phyloP scores from a whole-genome alignment of 2,888 invertebrate species.

The Heliconius cydno region DNA sequence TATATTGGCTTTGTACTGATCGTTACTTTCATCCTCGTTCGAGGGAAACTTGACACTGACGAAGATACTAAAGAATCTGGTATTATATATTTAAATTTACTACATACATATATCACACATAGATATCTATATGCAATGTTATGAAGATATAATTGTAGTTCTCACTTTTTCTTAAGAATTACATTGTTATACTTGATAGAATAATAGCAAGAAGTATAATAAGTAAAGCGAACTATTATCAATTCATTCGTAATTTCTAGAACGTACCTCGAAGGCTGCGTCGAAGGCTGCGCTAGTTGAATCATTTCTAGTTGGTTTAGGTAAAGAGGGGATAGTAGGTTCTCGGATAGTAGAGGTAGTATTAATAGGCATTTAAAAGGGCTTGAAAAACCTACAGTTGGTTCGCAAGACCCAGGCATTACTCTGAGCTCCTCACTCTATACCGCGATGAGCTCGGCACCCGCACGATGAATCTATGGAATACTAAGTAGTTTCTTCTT shows the following conservation, averaged over 20 bases:
- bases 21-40: constrained; percentile 39
- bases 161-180: not conserved
- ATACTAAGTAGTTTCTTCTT: too few relatives aligned
- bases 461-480: too few relatives aligned
- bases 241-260: not conserved
- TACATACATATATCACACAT: not conserved
- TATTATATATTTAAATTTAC: constrained; percentile 17
- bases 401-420: too few relatives aligned
- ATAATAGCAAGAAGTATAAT: not conserved
- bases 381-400: not conserved
- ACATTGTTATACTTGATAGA: not conserved
- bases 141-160: not conserved
- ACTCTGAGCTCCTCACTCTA: too few relatives aligned
- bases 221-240: too few relatives aligned
- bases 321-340: too few relatives aligned
- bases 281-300: not conserved
- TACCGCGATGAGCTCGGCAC: too few relatives aligned
- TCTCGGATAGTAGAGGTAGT: not conserved
- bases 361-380: not conserved
- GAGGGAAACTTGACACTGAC: constrained; percentile 52
- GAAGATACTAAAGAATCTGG: constrained; percentile 53
- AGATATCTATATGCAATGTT: not conserved
- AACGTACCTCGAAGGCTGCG: not conserved
- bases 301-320: not conserved
- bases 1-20: constrained; percentile 46